Evolutionary conservation across 2,113 vertebrate species (phyloP), one percentile per base, ranked within the genome.

Genomic region (Alectura lathami): DNA sequence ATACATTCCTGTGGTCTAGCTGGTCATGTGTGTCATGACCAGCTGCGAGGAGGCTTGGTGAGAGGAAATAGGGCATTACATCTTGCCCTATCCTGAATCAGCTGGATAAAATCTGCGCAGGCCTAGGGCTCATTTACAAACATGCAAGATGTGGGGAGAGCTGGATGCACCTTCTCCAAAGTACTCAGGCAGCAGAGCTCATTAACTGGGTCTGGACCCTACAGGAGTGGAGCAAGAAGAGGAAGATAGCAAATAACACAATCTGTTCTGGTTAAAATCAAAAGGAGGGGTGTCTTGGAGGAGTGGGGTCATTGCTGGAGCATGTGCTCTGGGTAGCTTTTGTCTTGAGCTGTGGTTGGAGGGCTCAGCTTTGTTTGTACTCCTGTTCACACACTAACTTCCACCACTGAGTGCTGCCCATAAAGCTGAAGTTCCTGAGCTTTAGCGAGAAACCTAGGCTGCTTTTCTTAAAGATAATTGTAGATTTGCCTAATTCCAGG

Each of bases 401-500:
- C 14, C n/a, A 45, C 10, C 26, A 10, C n/a, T 16, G 32, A 0
- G 0, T 51, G 59, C 17, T 45, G 36, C 16, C 22, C 2, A 1
- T 69, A 18, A 50, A 69, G 9, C 54, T 50, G 40, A 57, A 76
- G 36, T 38, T 63, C 30, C 27, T 17, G 30, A 3, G 20, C 32
- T 70, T 70, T 70, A 8, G 36, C 21, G 15, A 17, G 36, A 20
- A 81, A 32, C n/a, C 17, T 26, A 36, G 18, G 7, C 42, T 43
- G 36, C 23, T 74, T 51, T 81, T 51, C 32, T 63, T 24, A 23
- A 64, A 42, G 34, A 5, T 22, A 43, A 30, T 24, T n/a, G 8
- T 36, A 27, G 30, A 27, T 62, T 36, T 60, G 8, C 18, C 22
- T 18, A 9, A 1, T 60, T 74, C n/a, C 23, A 29, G 23, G n/a